Percentiles rank a stretch among this genome's conserved stretches.
Conservation (phyloP, 2,797 vertebrate species). For the Lutjanus argentimaculatus region DNA sequence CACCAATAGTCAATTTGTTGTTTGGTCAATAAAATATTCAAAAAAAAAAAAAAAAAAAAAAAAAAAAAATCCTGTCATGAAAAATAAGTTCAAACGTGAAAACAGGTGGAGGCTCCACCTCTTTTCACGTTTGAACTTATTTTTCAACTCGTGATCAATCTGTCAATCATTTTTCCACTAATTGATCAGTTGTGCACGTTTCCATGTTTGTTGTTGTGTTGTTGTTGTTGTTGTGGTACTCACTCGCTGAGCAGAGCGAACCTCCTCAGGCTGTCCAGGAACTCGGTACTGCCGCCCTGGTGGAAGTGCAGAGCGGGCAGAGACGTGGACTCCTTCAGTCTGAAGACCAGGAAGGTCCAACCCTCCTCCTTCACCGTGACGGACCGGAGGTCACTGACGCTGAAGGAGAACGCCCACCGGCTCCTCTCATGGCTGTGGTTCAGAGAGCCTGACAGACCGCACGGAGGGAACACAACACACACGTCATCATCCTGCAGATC, state of each 20-base stretch:
- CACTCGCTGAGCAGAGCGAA: constrained; percentile 91
- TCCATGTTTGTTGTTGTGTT: not conserved
- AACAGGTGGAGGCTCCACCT: too few relatives aligned
- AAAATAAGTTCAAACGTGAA: not conserved
- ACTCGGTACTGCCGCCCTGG: constrained; percentile 90
- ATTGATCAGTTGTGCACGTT: too few relatives aligned
- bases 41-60: too few relatives aligned
- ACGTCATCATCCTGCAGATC: too few relatives aligned
- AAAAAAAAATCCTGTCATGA: too few relatives aligned
- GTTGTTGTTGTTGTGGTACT: constrained; percentile 73
- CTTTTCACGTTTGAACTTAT: too few relatives aligned
- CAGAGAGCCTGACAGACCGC: constrained; percentile 84
- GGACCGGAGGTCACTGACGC: constrained; percentile 90
- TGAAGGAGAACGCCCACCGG: constrained; percentile 93
- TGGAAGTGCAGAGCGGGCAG: constrained; percentile 95
- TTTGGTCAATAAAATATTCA: too few relatives aligned
- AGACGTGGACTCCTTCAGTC: constrained; percentile 88
- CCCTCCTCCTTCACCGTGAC: constrained; percentile 92
- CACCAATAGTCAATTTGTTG: too few relatives aligned
- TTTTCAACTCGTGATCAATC: not conserved
- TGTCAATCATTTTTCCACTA: too few relatives aligned
- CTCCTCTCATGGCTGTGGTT: constrained; percentile 90
- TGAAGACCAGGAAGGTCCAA: constrained; percentile 92
- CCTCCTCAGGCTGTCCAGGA: constrained; percentile 92
- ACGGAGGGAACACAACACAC: not conserved